Evolutionary conservation across 37 sponge, comb jelly and placozoan genomes (phyloP), one percentile per base, ranked within the genome.

Genomic region (Eunapius fragilis): DNA sequence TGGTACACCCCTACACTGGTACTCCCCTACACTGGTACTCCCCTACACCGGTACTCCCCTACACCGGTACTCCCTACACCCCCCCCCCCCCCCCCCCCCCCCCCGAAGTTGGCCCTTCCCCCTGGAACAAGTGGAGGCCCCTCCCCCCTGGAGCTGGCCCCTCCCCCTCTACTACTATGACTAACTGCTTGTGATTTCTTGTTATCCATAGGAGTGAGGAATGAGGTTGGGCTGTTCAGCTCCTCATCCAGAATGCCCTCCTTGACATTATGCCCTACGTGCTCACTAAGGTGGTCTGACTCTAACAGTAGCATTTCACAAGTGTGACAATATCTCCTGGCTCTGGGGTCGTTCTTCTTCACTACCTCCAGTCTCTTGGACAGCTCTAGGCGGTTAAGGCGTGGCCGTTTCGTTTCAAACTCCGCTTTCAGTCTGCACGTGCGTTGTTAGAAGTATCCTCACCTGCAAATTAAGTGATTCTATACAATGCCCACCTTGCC

Each of bases 131-230:
- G n/a, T 45, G 4, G 47, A 11, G 9, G 4, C 47, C 47, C 26
- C 71, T 28, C 26, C 28, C 71, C 7, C 71, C 28, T 25, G n/a
- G n/a, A n/a, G n/a, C n/a, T n/a, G n/a, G n/a, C n/a, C n/a, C n/a
- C 71, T 13, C 33, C 77, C 45, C 24, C 77, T 36, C 25, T 33
- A 3, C 25, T 28, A 68, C 71, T 22, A 0, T 71, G 35, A 67
- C 91, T 87, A 67, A 92, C 94, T 31, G 93, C 93, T 41, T 93
- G 77, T 5, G 87, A 74, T 25, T 94, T 94, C 17, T 45, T 70
- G 28, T 94, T 83, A 26, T 75, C 80, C 22, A 71, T 24, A 30
- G 94, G 89, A 34, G 37, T 77, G 37, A 94, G 72, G 34, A 94
- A 31, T 2, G 67, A 72, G 0, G 92, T 79, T 22, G 94, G 94